Conservation (phyloP, 2,888 invertebrate genomes). For the Anagyrus pseudococci region DNA sequence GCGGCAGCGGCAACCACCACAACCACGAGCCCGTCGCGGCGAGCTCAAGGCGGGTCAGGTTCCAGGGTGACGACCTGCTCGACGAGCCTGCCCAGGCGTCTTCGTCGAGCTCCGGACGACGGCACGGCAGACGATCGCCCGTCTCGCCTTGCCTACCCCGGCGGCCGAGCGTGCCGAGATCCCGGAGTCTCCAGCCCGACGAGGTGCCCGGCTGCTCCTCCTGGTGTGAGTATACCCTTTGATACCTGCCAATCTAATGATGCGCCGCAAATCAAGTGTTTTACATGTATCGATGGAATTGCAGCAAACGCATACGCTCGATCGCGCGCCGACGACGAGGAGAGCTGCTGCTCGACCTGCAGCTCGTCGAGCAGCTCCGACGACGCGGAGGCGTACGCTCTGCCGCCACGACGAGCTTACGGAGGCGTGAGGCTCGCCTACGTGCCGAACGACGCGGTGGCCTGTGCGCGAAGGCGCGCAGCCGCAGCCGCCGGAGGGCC, state of each 20-base stretch:
- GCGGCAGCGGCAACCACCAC: neutral
- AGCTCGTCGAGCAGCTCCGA: conserved; percentile 83
- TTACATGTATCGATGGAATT: too few species aligned
- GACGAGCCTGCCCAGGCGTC: conserved; percentile 39
- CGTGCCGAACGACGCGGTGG: conserved; percentile 90
- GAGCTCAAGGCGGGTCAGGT: conserved; percentile 63
- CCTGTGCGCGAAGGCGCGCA: conserved; percentile 77
- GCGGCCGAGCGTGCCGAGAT: conserved; percentile 62
- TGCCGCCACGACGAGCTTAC: conserved; percentile 83
- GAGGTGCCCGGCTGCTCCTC: conserved; percentile 61
- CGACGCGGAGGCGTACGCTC: conserved; percentile 85
- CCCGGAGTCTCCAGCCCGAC: conserved; percentile 65
- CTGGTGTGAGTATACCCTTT: conserved; percentile 47
- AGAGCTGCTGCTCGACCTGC: conserved; percentile 89
- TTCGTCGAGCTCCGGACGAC: conserved; percentile 2
- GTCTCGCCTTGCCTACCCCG: conserved; percentile 64
- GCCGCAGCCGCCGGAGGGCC: conserved; percentile 2
- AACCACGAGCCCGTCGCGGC: conserved; percentile 17
- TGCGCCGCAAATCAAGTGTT: too few species aligned
- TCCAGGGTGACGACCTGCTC: conserved; percentile 61
- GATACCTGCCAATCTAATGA: neutral
- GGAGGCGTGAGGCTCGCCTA: conserved; percentile 91
- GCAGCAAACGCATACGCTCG: neutral
- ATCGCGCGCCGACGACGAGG: conserved; percentile 55
- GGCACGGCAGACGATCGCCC: conserved; percentile 41